phyloP scores from a whole-genome alignment of 2,797 vertebrate species.

The Characodon lateralis region DNA sequence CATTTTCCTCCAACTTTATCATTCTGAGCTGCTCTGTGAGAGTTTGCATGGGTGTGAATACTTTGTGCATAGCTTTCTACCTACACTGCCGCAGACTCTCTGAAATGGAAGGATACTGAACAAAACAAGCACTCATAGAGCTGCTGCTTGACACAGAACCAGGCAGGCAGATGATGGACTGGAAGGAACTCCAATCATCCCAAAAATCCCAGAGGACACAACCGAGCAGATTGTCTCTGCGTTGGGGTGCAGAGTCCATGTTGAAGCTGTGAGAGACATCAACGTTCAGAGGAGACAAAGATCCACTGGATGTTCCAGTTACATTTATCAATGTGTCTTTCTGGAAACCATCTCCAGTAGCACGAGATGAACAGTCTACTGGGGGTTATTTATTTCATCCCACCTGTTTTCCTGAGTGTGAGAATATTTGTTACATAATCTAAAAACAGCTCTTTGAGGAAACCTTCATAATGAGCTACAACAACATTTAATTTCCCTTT shows the following conservation, averaged over 20 bases:
- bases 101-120: constrained; percentile 35
- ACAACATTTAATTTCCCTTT: too few species aligned
- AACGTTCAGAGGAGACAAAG: constrained; percentile 1
- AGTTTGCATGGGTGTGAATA: not conserved
- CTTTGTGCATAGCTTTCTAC: constrained; percentile 8
- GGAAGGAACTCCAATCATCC: constrained; percentile 60
- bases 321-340: constrained; percentile 9
- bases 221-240: constrained; percentile 33
- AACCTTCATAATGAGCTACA: too few species aligned
- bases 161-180: constrained; percentile 30
- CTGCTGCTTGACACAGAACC: constrained; percentile 25
- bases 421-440: constrained; percentile 34
- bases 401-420: constrained; percentile 52
- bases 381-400: constrained; percentile 34
- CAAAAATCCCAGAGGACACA: constrained; percentile 52
- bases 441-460: constrained; percentile 20
- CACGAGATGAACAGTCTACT: constrained; percentile 10
- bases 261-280: constrained; percentile 2
- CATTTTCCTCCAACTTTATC: not conserved
- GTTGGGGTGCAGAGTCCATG: not conserved
- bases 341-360: constrained; percentile 12
- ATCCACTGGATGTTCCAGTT: not conserved
- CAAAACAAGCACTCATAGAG: constrained; percentile 35
- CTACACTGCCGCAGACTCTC: constrained; percentile 8
- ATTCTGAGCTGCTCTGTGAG: not conserved